phyloP scores from a whole-genome alignment of 2,113 vertebrate genomes.

The Glaucidium brasilianum region DNA sequence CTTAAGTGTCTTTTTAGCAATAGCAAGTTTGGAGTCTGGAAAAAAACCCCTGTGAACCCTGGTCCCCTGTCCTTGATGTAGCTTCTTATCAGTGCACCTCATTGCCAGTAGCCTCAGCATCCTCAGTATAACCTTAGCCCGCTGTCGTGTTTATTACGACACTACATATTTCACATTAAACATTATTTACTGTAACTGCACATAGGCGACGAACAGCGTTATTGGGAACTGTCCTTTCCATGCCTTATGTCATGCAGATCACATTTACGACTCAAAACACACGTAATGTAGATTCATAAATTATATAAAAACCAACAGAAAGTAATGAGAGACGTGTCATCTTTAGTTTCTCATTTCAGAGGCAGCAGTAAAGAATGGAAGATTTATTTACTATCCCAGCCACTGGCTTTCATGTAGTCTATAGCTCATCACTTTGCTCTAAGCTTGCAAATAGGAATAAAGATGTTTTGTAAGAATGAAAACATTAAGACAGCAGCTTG shows the following conservation, averaged over 20 bases:
- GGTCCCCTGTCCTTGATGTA: background rate
- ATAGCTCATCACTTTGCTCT: background rate
- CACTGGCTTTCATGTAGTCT: background rate
- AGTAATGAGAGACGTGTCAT: background rate
- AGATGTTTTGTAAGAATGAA: background rate
- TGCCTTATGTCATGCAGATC: background rate
- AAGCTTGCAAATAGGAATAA: background rate
- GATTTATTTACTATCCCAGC: slow-evolving; percentile 37
- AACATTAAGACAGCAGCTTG: background rate
- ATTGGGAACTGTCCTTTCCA: background rate
- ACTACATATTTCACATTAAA: background rate
- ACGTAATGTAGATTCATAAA: background rate
- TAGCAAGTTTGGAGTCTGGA: background rate
- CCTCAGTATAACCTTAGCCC: background rate
- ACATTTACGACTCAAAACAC: background rate
- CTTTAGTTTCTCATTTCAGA: background rate
- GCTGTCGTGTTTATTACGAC: background rate
- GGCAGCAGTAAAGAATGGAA: background rate
- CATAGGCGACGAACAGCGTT: background rate
- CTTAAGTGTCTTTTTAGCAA: background rate
- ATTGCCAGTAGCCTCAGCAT: background rate
- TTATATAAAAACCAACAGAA: background rate
- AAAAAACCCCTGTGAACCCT: background rate
- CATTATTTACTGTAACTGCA: slow-evolving; percentile 4
- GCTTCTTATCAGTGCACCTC: background rate